These are phyloP conservation scores for Timandra comae DNA, from an alignment of 2,888 invertebrate species.

Conservation along the genomic window DNA sequence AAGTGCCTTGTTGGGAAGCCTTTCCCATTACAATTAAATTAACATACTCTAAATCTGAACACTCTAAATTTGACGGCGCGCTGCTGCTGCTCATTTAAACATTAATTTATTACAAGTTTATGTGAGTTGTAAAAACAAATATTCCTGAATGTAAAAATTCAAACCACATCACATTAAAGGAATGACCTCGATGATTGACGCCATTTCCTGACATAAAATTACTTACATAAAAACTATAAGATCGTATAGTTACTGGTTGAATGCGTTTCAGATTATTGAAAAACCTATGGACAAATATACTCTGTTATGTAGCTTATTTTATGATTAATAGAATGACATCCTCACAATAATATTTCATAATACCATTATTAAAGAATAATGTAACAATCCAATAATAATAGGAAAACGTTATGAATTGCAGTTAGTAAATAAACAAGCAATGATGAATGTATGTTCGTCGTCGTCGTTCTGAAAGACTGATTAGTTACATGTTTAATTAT, in stretches of 20 bases:
- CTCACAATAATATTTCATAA: too few relatives aligned
- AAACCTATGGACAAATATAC: too few relatives aligned
- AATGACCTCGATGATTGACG: constrained; percentile 37
- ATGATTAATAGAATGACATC: too few relatives aligned
- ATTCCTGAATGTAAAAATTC: constrained; percentile 12
- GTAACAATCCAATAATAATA: too few relatives aligned
- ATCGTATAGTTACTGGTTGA: constrained; percentile 15
- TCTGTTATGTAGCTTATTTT: too few relatives aligned
- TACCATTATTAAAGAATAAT: too few relatives aligned
- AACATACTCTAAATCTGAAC: constrained; percentile 18
- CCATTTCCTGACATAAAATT: constrained; percentile 36
- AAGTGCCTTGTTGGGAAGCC: constrained; percentile 58
- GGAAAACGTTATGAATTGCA: too few relatives aligned
- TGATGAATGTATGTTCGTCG: constrained; percentile 5
- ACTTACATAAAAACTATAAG: constrained; percentile 14
- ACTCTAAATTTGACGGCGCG: too few relatives aligned
- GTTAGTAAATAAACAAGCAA: constrained; percentile 4
- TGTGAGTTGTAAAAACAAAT: constrained; percentile 22
- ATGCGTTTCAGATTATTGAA: too few relatives aligned
- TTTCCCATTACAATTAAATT: constrained; percentile 31
- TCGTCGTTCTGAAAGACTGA: constrained; percentile 28
- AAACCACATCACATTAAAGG: constrained; percentile 13
- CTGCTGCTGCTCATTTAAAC: constrained; percentile 17
- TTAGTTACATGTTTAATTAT: constrained; percentile 40
- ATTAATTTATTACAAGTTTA: constrained; percentile 31